These are phyloP conservation scores for Odontocerum albicorne DNA, from an alignment of 2,888 invertebrate genomes.

Conservation along the genomic window DNA sequence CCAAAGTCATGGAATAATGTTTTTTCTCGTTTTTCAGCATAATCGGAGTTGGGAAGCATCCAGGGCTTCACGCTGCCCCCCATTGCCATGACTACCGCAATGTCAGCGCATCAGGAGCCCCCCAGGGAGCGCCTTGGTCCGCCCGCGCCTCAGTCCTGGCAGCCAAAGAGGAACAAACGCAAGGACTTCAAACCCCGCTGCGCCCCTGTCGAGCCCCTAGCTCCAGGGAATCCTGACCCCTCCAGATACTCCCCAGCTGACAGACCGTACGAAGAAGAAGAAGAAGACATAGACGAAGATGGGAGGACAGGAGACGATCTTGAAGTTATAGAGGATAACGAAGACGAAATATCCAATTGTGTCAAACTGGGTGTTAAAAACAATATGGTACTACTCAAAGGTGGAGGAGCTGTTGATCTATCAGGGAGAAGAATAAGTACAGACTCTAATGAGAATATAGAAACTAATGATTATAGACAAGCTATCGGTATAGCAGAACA, in stretches of 20 bases:
- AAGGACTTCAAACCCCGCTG: constrained; percentile 80
- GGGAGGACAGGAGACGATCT: constrained; percentile 40
- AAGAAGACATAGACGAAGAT: constrained; percentile 48
- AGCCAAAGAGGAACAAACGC: constrained; percentile 69
- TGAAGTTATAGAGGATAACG: constrained; percentile 48
- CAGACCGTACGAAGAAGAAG: constrained; percentile 45
- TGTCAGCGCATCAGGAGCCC: constrained; percentile 59
- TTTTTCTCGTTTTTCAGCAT: constrained; percentile 1
- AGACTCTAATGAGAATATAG: constrained; percentile 58
- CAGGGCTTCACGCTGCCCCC: constrained; percentile 5
- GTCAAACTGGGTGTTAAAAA: constrained; percentile 56
- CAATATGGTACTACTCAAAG: constrained; percentile 51
- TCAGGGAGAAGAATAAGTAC: constrained; percentile 53
- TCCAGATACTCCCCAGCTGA: constrained; percentile 52
- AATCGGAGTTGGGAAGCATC: constrained; percentile 19
- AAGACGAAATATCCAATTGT: constrained; percentile 42
- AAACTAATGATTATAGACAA: constrained; percentile 47
- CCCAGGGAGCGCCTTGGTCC: constrained; percentile 56
- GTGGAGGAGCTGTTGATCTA: constrained; percentile 52
- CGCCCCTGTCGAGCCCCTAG: constrained; percentile 47
- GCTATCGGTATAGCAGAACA: constrained; percentile 43
- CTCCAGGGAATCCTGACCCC: background rate
- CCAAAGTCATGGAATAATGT: too few species aligned
- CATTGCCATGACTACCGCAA: constrained; percentile 59
- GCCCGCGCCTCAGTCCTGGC: constrained; percentile 56